Evolutionary conservation across 37 sponge, comb jelly and placozoan genomes (phyloP).

Genomic region (Ephydatia muelleri): DNA sequence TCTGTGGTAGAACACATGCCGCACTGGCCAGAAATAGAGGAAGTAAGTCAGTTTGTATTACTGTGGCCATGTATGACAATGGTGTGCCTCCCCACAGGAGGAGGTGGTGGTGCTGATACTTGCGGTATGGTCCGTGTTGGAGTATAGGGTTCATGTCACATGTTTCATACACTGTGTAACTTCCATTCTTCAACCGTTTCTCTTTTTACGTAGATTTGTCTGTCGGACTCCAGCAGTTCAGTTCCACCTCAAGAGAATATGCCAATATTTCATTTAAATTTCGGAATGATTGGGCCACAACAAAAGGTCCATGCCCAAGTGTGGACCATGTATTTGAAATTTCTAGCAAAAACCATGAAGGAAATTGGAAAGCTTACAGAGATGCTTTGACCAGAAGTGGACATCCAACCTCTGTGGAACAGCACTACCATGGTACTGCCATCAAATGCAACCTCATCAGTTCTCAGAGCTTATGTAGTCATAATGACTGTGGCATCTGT

Average conservation of each 20-base stretch:
- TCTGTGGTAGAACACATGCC: conserved; percentile 69
- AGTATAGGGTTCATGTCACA: no score
- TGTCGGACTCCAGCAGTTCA: not conserved
- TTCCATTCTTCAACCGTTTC: no score
- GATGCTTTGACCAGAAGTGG: not conserved
- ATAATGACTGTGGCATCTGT: conserved; percentile 69
- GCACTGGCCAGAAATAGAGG: not conserved
- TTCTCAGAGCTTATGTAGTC: conserved; percentile 32
- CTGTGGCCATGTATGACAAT: no score
- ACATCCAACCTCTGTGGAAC: conserved; percentile 8
- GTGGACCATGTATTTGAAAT: conserved; percentile 18
- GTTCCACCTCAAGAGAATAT: conserved; percentile 9
- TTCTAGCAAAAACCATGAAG: not conserved
- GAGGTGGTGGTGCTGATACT: no score
- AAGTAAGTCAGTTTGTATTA: not conserved
- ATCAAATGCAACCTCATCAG: not conserved
- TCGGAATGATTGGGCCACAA: not conserved
- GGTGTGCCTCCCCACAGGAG: no score
- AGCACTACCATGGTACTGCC: conserved; percentile 63
- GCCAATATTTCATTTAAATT: conserved; percentile 12
- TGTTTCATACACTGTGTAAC: no score
- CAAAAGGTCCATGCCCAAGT: conserved; percentile 47
- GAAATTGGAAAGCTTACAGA: conserved; percentile 27
- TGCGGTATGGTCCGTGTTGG: no score
- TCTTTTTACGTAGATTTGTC: not conserved